phyloP scores from a whole-genome alignment of 2,888 invertebrate genomes.

The Nymphalis urticae region DNA sequence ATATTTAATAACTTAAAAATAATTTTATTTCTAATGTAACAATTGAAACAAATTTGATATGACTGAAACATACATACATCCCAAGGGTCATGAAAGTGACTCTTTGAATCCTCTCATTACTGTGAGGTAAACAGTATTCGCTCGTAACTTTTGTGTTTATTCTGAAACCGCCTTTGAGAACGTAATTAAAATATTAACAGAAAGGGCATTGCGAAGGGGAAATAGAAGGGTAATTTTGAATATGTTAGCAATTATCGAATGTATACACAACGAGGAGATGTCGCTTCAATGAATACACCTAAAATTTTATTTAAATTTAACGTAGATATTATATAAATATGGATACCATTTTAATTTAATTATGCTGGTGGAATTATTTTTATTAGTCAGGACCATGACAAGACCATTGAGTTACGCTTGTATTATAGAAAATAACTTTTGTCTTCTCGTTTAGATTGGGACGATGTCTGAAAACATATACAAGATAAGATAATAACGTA shows the following conservation, averaged over 20 bases:
- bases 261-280: neutral
- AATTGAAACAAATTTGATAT: neutral
- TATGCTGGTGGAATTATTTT: no score
- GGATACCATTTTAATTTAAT: no score
- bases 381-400: no score
- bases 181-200: constrained; percentile 25
- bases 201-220: constrained; percentile 7
- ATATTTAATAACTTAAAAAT: neutral
- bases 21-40: neutral
- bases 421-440: no score
- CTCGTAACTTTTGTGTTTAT: constrained; percentile 19
- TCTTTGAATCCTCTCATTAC: constrained; percentile 14
- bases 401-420: no score
- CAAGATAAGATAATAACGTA: no score
- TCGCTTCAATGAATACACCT: neutral
- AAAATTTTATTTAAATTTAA: no score
- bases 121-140: constrained; percentile 17
- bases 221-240: constrained; percentile 13
- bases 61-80: neutral
- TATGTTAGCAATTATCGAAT: constrained; percentile 6
- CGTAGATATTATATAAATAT: no score
- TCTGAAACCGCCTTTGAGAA: constrained; percentile 26
- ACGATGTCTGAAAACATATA: no score
- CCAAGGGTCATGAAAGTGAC: neutral
- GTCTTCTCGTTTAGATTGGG: no score